Conservation (phyloP, 2,888 invertebrate species). For the Hemithea aestivaria region DNA sequence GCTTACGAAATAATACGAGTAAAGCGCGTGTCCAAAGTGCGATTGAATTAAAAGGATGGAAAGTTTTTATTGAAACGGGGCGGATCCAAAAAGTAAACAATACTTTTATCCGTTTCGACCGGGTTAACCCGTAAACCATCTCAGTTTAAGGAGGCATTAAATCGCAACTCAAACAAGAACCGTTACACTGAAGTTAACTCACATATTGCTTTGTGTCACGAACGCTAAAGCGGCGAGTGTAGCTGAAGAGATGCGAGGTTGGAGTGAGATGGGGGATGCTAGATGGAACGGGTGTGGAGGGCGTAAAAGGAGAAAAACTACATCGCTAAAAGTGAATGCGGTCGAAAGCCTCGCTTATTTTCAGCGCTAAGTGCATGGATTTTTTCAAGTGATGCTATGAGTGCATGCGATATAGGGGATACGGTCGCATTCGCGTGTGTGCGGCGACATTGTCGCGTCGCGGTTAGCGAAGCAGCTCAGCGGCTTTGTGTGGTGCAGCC, state of each 20-base stretch:
- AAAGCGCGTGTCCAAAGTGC: slow-evolving; percentile 43
- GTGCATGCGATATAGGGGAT: slow-evolving; percentile 37
- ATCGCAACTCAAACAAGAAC: slow-evolving; percentile 79
- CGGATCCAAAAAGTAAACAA: slow-evolving; percentile 71
- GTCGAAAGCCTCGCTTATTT: slow-evolving; percentile 78
- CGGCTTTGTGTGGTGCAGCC: no score
- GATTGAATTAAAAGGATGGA: slow-evolving; percentile 58
- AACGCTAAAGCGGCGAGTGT: slow-evolving; percentile 68
- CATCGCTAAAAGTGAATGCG: slow-evolving; percentile 79
- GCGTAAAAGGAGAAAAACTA: slow-evolving; percentile 78
- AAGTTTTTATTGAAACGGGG: slow-evolving; percentile 65
- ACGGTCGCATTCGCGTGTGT: slow-evolving; percentile 16
- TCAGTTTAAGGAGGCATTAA: slow-evolving; percentile 79
- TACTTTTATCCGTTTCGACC: slow-evolving; percentile 73
- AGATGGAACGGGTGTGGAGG: slow-evolving; percentile 69
- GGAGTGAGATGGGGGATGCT: slow-evolving; percentile 62
- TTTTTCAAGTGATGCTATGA: slow-evolving; percentile 74
- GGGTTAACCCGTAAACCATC: slow-evolving; percentile 78
- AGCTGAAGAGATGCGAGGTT: slow-evolving; percentile 54
- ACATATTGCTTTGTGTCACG: slow-evolving; percentile 80
- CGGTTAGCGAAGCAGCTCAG: not conserved
- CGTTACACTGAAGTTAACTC: slow-evolving; percentile 78
- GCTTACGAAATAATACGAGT: slow-evolving; percentile 34
- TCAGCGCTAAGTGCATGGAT: slow-evolving; percentile 77
- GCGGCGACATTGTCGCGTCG: slow-evolving; percentile 11